Base-by-base conservation (phyloP, 2,888 invertebrate species). In the Caprella mutica region DNA sequence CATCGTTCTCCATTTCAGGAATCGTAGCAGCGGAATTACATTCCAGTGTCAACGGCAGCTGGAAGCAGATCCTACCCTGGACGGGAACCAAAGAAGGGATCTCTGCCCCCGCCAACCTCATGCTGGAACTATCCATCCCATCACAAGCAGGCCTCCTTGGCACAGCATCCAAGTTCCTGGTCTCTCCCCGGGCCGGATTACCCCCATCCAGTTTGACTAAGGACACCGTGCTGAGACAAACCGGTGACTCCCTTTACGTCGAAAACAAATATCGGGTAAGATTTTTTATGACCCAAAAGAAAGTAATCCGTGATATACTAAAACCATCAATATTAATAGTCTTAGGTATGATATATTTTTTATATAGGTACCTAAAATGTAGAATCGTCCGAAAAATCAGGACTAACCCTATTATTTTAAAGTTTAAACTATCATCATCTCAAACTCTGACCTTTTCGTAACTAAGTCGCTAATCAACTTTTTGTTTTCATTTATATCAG, bases 111-210 rank as follows among this genome's bases (percentile, higher is more conserved):
- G 53, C 56, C 19, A 58, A 48, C 8, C 55, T 56, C 21, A 72
- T 89, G 14, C 72, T 89, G 53, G 87, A 89, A 76, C 84, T 86
- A 0, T 84, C 86, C 0, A 71, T 89, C 65, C 88, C 88, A 1
- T 86, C 88, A 0, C 89, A 89, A 76, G 88, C 89, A 4, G 87
- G 88, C 76, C 88, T 89, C 85, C 74, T 89, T 52, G 87, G 87
- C 38, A 86, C 88, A 78, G 86, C 88, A 85, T 87, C 87, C 27
- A 84, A 85, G 69, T 63, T 59, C 50, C 19, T 46, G 21, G 21
- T 48, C 35, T 44, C 43, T 33, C 29, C 55, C 14, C 33, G 44
- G 8, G 21, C 74, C 66, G 77, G 14, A 17, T 9, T 26, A 2
- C 30, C 30, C n/a, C 19, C 27, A 6, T 21, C 48, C 17, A 30